phyloP scores from a whole-genome alignment of 2,113 vertebrate genomes.

The Pachycephala philippinensis region DNA sequence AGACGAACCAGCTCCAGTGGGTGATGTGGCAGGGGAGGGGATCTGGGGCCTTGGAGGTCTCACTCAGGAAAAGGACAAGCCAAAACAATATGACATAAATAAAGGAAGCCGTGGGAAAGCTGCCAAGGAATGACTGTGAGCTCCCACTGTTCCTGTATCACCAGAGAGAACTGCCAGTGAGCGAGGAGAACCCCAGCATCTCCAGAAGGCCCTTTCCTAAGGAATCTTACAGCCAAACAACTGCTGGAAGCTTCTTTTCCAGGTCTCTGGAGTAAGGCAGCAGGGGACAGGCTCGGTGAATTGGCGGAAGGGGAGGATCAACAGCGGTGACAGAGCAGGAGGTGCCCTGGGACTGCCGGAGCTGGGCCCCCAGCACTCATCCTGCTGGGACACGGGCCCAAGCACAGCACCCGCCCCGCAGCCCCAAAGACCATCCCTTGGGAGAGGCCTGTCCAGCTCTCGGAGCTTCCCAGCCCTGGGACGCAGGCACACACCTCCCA shows the following conservation, averaged over 20 bases:
- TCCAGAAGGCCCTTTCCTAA: background rate
- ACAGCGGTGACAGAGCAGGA: fast-evolving
- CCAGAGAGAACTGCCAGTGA: background rate
- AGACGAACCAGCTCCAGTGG: background rate
- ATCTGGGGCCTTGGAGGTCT: background rate
- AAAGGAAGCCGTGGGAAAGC: background rate
- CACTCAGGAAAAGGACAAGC: background rate
- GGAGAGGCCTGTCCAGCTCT: background rate
- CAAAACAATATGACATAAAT: background rate
- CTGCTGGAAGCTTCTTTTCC: background rate
- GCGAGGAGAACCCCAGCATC: background rate
- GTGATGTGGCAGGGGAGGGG: background rate
- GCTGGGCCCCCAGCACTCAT: background rate
- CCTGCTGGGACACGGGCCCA: fast-evolving
- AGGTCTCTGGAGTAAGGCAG: background rate
- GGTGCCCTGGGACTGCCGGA: fast-evolving
- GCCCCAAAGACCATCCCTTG: fast-evolving
- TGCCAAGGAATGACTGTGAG: background rate
- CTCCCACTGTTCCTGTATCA: fast-evolving
- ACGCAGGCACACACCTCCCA: background rate
- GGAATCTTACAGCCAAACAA: background rate
- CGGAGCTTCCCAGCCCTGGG: fast-evolving
- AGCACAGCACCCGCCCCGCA: background rate
- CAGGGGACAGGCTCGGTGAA: background rate
- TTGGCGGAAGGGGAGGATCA: background rate